Evolutionary conservation across 2,797 vertebrate genomes (phyloP), one percentile per base, ranked within the genome.

Genomic region (Cynopterus sphinx): DNA sequence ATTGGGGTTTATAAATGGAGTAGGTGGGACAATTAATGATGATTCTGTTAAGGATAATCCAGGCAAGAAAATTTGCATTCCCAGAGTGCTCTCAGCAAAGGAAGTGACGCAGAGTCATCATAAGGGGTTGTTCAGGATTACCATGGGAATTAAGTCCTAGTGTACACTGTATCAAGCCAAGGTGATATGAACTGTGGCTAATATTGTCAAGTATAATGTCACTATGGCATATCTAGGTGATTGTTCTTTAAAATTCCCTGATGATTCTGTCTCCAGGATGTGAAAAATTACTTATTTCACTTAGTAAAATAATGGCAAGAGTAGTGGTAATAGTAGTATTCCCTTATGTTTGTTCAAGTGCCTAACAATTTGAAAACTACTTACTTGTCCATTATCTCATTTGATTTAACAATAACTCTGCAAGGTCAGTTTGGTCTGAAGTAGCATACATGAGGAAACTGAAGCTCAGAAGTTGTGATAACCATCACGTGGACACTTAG

Each of bases 391-490:
- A 5, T 89, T 63, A 39, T 81, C 16, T 84, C 53, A 41, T 59
- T 87, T 63, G 71, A 77, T 77, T 93, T 85, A 70, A 78, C 68
- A 67, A 55, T 4, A 51, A 41, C 28, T 87, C 81, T 90, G 46
- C 46, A 61, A 91, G 85, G 41, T 91, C 77, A 70, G 10, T 91
- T 87, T 90, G 51, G 75, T 82, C 33, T 26, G 61, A 93, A 70
- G 85, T 91, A 49, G 31, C 70, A 1, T 24, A 92, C 41, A 6
- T 36, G 79, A 74, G 68, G 74, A 68, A n/a, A 43, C 71, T 9
- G 51, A 90, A 87, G 75, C 46, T 71, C 33, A 22, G 82, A 49
- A 51, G 5, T 33, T 59, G 55, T 51, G 61, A 43, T 92, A 61
- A 74, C 15, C 46, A 21, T 33, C 68, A 10, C 75, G 92, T 75